Conservation (phyloP, 1,140 invertebrate species). For the Achatina immaculata region DNA sequence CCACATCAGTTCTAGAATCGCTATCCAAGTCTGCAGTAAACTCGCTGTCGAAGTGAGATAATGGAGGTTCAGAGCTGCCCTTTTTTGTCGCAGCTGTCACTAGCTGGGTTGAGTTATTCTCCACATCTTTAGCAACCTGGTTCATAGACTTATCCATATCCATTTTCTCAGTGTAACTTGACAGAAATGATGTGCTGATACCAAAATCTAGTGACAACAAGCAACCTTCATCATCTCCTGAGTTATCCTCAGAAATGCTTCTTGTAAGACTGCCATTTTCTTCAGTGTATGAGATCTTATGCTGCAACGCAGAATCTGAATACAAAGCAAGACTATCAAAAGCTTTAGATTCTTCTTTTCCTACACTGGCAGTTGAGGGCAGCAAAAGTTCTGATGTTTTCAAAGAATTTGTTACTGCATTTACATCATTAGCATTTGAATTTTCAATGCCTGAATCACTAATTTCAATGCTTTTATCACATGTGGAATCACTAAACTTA, state of each 20-base stretch:
- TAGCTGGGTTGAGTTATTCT: neutral
- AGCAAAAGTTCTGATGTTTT: neutral
- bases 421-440: too few relatives aligned
- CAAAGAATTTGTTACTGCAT: too few relatives aligned
- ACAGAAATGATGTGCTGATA: neutral
- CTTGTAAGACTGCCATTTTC: neutral
- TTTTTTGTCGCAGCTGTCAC: neutral
- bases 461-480: too few relatives aligned
- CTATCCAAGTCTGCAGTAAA: neutral
- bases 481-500: too few relatives aligned
- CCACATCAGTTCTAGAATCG: constrained; percentile 1
- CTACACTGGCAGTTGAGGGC: neutral
- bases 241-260: neutral
- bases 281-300: neutral
- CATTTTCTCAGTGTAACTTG: neutral
- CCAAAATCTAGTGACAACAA: neutral
- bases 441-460: too few relatives aligned
- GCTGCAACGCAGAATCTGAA: neutral
- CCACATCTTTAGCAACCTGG: neutral
- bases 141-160: neutral
- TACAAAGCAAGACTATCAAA: neutral
- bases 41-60: neutral
- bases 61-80: neutral
- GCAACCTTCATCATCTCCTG: neutral
- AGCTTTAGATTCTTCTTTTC: neutral